phyloP scores from a whole-genome alignment of 2,113 vertebrate species.

The Puntigrus tetrazona region DNA sequence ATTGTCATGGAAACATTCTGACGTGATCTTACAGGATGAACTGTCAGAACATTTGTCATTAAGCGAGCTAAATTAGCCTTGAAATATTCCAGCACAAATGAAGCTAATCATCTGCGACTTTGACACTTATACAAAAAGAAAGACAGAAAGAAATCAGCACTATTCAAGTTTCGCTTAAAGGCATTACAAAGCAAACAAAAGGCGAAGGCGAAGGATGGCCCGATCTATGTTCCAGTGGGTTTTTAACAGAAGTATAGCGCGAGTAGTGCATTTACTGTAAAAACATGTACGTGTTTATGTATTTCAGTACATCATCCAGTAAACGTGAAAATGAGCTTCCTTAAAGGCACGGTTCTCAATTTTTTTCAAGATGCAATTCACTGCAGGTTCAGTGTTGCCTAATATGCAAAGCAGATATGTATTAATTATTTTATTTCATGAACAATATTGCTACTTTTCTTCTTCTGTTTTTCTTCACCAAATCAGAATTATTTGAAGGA shows the following conservation, averaged over 20 bases:
- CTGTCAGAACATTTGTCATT: conserved; percentile 13
- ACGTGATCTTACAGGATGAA: conserved; percentile 9
- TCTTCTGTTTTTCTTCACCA: background rate
- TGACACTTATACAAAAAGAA: conserved; percentile 42
- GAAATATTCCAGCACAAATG: conserved; percentile 33
- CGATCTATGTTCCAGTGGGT: background rate
- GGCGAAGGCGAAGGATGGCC: background rate
- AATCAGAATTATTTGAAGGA: background rate
- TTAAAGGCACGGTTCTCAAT: no score
- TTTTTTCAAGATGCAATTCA: no score
- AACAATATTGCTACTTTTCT: no score
- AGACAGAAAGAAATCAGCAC: conserved; percentile 46
- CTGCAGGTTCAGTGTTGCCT: no score
- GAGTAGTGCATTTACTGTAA: background rate
- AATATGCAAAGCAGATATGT: no score
- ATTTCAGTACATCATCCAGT: background rate
- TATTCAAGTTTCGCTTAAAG: conserved; percentile 41
- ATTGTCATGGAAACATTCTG: conserved; percentile 30
- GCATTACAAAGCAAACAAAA: conserved; percentile 35
- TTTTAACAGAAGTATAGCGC: background rate
- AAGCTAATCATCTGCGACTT: conserved; percentile 20
- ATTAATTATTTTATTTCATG: no score
- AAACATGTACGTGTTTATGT: background rate
- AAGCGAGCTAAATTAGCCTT: conserved; percentile 42
- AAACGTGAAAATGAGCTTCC: background rate